Conservation (phyloP, 2,113 vertebrate genomes). For the Solenodon paradoxus region DNA sequence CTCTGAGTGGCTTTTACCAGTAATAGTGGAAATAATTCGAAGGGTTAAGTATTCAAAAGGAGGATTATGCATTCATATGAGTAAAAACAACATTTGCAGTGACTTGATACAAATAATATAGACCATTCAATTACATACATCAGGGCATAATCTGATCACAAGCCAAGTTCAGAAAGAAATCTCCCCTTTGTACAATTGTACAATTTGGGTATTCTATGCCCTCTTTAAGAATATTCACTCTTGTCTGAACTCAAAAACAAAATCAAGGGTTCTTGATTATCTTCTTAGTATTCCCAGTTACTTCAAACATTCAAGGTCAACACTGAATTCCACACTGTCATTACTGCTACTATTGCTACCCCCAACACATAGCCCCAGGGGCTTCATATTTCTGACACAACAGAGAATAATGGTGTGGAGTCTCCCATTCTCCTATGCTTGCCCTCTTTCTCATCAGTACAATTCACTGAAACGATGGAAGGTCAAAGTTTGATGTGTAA, state of each 20-base stretch:
- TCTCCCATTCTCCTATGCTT: neutral
- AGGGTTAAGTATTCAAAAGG: conserved; percentile 56
- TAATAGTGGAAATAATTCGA: conserved; percentile 64
- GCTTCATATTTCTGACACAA: neutral
- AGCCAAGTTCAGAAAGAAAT: conserved; percentile 66
- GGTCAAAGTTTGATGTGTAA: neutral
- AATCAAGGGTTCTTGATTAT: neutral
- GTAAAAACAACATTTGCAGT: conserved; percentile 68
- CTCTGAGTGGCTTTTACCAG: conserved; percentile 36
- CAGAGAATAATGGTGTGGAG: neutral
- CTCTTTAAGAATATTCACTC: conserved; percentile 47
- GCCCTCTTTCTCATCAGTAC: neutral
- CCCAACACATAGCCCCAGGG: fast-evolving
- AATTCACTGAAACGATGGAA: neutral
- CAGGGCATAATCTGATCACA: conserved; percentile 61
- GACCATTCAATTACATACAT: conserved; percentile 54
- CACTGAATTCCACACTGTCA: neutral
- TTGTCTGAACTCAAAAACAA: conserved; percentile 42
- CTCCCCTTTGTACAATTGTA: conserved; percentile 41
- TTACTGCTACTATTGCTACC: neutral
- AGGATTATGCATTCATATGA: conserved; percentile 62
- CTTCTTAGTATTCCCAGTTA: neutral
- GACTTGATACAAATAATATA: conserved; percentile 75
- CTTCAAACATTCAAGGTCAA: neutral
- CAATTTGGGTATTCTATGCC: conserved; percentile 32